Evolutionary conservation across 2,113 vertebrate genomes (phyloP).

Genomic region (Misgurnus mizolepis): DNA sequence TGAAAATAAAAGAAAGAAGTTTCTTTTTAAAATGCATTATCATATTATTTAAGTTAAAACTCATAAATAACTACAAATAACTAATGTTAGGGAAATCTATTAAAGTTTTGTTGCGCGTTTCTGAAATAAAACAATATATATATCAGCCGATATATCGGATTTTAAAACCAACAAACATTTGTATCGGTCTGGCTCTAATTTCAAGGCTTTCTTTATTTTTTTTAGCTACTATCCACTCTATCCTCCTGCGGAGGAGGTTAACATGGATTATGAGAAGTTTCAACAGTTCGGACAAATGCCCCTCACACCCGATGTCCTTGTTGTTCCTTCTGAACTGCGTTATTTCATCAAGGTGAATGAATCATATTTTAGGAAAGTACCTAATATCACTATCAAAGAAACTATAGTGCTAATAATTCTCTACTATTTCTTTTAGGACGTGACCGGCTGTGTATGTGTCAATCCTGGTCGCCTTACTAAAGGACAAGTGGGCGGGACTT

Average conservation of each 20-base stretch:
- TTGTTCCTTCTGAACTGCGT: slow-evolving; percentile 86
- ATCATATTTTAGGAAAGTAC: not conserved
- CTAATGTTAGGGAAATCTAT: too few species aligned
- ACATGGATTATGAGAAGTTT: slow-evolving; percentile 84
- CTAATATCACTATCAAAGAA: too few species aligned
- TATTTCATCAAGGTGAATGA: slow-evolving; percentile 87
- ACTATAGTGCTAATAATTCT: not conserved
- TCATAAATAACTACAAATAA: too few species aligned
- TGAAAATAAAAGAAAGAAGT: too few species aligned
- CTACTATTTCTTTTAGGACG: slow-evolving; percentile 70
- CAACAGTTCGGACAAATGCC: slow-evolving; percentile 73
- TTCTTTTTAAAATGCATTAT: too few species aligned
- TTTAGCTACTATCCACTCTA: slow-evolving; percentile 89
- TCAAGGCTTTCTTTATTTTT: not conserved
- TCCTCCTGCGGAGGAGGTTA: slow-evolving; percentile 86
- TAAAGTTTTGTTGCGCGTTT: too few species aligned
- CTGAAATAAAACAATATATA: too few species aligned
- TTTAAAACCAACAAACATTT: too few species aligned
- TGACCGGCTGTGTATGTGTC: slow-evolving; percentile 86
- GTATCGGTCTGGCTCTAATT: too few species aligned
- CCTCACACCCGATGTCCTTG: slow-evolving; percentile 81
- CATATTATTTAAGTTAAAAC: too few species aligned
- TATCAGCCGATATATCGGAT: too few species aligned
- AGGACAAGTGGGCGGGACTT: slow-evolving; percentile 92
- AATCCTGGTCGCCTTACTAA: slow-evolving; percentile 93